These are phyloP conservation scores for Lithodes maja DNA, from an alignment of 2,888 invertebrate species.

Conservation along the genomic window DNA sequence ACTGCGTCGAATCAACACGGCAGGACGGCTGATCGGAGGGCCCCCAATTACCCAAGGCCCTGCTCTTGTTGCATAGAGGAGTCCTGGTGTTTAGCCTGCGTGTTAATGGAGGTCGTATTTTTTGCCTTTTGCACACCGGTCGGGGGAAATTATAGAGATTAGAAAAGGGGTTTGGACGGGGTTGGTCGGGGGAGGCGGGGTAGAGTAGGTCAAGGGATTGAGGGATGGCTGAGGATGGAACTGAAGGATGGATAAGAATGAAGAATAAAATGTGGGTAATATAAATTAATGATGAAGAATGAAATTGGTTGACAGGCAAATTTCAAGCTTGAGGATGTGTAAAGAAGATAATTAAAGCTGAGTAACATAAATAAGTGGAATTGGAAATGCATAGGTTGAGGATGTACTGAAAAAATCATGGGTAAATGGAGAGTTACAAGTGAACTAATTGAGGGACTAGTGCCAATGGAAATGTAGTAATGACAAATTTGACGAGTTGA, in stretches of 20 bases:
- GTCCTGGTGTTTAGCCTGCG: conserved; percentile 49
- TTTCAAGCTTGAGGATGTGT: neutral
- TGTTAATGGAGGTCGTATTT: conserved; percentile 53
- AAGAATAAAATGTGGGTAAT: neutral
- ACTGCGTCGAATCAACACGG: conserved; percentile 15
- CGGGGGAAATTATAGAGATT: conserved; percentile 58
- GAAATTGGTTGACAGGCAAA: neutral
- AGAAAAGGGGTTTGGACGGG: neutral
- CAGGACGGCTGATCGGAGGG: neutral
- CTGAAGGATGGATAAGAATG: neutral
- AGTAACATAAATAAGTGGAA: neutral
- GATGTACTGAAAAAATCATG: no score
- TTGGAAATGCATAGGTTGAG: no score
- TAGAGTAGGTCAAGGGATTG: neutral
- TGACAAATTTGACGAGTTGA: no score
- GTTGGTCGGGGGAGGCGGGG: neutral
- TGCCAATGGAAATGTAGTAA: no score
- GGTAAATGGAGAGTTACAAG: no score
- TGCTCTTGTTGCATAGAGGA: conserved; percentile 38
- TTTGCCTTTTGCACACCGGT: conserved; percentile 58
- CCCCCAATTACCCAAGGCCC: neutral
- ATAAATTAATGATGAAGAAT: neutral
- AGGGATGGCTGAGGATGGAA: neutral
- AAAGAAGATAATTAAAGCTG: neutral
- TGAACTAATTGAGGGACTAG: no score